Conservation (phyloP, 2,113 vertebrate species). For the Nycticebus coucang region DNA sequence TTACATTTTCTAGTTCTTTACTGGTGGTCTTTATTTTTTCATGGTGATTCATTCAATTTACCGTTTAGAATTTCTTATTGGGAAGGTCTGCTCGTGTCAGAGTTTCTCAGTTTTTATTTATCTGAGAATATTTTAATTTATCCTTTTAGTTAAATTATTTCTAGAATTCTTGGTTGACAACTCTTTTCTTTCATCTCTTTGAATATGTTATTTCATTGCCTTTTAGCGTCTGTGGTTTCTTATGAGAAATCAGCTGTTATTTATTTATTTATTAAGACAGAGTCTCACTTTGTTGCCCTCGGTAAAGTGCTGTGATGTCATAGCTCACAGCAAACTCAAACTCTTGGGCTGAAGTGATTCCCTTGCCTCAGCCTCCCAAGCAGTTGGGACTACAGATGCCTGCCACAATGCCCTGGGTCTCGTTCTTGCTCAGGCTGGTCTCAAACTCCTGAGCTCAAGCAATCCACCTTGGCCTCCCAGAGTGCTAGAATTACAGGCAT, state of each 20-base stretch:
- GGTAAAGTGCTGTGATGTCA: too few relatives aligned
- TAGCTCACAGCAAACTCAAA: too few relatives aligned
- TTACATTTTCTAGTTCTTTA: background rate
- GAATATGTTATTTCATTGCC: background rate
- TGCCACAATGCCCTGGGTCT: too few relatives aligned
- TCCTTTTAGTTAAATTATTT: background rate
- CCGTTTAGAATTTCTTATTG: background rate
- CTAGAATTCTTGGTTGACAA: background rate
- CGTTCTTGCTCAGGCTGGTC: too few relatives aligned
- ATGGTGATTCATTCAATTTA: background rate
- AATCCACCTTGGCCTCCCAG: too few relatives aligned
- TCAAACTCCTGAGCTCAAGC: too few relatives aligned
- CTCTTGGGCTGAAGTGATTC: too few relatives aligned
- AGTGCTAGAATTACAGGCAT: too few relatives aligned
- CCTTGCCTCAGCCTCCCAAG: too few relatives aligned
- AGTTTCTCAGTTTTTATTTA: constrained; percentile 24
- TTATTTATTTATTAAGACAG: too few relatives aligned
- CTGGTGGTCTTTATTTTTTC: background rate
- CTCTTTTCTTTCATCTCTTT: background rate
- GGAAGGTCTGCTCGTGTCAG: background rate
- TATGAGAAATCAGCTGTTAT: background rate
- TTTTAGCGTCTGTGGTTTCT: background rate
- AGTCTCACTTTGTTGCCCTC: too few relatives aligned
- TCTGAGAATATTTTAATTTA: background rate
- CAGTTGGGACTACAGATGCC: too few relatives aligned